A percentile compares a stretch with the other conserved stretches of the same genome.
Evolutionary conservation across 2,888 invertebrate genomes (phyloP).

Genomic region (Drosophila stalkeri): DNA sequence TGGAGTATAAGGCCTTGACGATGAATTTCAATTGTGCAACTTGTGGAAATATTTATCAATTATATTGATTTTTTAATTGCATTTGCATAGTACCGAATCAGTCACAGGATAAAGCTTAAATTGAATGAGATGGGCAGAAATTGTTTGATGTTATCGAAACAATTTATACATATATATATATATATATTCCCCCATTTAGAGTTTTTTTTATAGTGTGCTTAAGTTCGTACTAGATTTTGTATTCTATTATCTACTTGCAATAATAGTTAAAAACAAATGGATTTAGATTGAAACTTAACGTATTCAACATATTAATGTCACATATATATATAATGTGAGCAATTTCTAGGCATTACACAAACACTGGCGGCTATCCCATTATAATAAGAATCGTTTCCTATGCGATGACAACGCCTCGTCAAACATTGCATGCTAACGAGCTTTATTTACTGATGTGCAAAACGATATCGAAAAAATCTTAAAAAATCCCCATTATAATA

Average conservation of each 20-base stretch:
- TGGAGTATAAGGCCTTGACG: neutral
- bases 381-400: conserved; percentile 25
- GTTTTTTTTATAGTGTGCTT: neutral
- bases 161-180: neutral
- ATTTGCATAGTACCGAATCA: neutral
- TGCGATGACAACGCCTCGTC: conserved; percentile 9
- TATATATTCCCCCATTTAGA: neutral
- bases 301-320: conserved; percentile 8
- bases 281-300: conserved; percentile 2
- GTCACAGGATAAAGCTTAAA: neutral
- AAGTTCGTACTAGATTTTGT: neutral
- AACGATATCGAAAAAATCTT: neutral
- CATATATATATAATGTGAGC: neutral
- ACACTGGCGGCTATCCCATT: conserved; percentile 10
- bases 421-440: conserved; percentile 30
- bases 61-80: conserved; percentile 2
- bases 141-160: neutral
- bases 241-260: neutral
- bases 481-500: neutral
- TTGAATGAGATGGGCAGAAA: neutral
- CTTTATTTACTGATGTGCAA: conserved; percentile 2
- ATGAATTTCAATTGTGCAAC: neutral
- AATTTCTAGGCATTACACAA: conserved; percentile 6
- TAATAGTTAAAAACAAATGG: conserved; percentile 1
- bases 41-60: neutral